Conservation (phyloP, 2,888 invertebrate species). For the Ectobius pallidus region DNA sequence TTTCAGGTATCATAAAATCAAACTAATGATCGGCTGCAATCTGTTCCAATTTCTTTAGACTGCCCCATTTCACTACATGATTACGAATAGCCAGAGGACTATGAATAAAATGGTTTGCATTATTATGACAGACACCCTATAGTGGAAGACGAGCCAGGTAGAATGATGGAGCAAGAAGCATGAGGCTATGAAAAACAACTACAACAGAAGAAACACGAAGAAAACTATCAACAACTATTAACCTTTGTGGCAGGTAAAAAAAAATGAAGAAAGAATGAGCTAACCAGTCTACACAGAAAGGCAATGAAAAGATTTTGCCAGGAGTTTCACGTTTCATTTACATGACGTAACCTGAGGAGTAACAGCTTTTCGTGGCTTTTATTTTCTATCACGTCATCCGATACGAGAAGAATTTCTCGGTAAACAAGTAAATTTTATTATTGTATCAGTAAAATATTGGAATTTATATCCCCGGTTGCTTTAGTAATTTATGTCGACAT, state of each 20-base stretch:
- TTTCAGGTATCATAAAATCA: too few species aligned
- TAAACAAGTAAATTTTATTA: too few species aligned
- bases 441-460: too few species aligned
- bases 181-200: slow-evolving; percentile 5
- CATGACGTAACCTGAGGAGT: not conserved
- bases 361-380: not conserved
- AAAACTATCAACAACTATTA: slow-evolving; percentile 24
- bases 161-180: not conserved
- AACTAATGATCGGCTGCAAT: too few species aligned
- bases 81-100: too few species aligned
- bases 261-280: not conserved
- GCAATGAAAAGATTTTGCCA: not conserved
- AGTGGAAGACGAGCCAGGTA: not conserved
- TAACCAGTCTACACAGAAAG: not conserved
- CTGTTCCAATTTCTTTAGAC: too few species aligned
- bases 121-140: slow-evolving; percentile 1
- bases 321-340: not conserved
- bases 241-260: slow-evolving; percentile 25
- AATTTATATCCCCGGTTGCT: too few species aligned
- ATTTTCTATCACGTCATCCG: too few species aligned
- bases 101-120: too few species aligned
- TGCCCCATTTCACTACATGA: too few species aligned
- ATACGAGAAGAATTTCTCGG: too few species aligned
- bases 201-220: not conserved
- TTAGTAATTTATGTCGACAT: too few species aligned